Base-by-base conservation (phyloP, 2,113 vertebrate species). In the Chlorodrepanis virens region DNA sequence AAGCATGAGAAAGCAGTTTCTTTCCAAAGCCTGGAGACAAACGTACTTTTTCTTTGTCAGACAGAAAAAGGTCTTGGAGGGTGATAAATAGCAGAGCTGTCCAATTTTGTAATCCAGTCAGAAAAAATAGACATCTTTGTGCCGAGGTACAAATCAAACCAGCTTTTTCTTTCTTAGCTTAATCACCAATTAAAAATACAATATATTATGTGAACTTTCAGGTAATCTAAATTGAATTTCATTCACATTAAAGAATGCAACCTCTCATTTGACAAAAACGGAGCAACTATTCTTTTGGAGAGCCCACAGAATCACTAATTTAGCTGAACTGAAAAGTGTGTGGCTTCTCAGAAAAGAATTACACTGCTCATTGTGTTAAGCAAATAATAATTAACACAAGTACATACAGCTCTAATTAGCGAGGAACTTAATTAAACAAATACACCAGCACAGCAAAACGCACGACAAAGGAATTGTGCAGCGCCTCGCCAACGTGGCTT, bases 311-410 rank as follows among this genome's bases (percentile, higher is more conserved):
- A 96, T 92, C 85, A 21, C 92, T 65, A 85, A 94, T 97, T 97
- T n/a, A 81, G 96, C 87, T 95, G 88, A 94, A 96, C 95, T 82
- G 90, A 85, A 67, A 97, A 97, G 96, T 1, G n/a, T 70, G 95
- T 9, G 78, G 83, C 97, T 97, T 76, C 92, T 88, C 93, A 89
- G 96, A 91, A 94, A 98, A 98, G 97, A 97, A 98, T 98, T 97
- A 97, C 64, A 94, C 95, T 97, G 96, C 95, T 98, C 96, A 97
- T 95, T 96, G 94, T 98, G 97, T 96, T 97, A 97, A 96, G 94
- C 96, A 97, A 98, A 98, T 98, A 98, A 98, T 98, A 98, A 98
- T 98, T 98, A 98, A 97, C 87, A 79, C 91, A 69, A 98, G 97
- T 97, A 97, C 97, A 97, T 96, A 97, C 96, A 96, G 97, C 96